Conservation (phyloP, 2,888 invertebrate genomes). For the Macrosiphum euphorbiae region DNA sequence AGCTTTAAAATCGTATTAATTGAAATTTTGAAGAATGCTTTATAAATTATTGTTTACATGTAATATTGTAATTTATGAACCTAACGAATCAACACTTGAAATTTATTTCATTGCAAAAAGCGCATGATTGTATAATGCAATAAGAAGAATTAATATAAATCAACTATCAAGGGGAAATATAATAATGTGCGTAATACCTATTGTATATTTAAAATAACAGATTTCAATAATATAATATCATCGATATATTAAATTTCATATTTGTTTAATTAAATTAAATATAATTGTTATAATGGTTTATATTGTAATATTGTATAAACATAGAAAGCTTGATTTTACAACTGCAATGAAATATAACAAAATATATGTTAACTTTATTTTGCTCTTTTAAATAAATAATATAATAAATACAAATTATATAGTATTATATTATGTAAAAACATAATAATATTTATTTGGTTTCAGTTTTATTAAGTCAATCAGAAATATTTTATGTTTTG, state of each 20-base stretch:
- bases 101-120: background rate
- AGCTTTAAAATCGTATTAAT: background rate
- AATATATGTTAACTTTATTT: background rate
- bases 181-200: background rate
- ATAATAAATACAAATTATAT: no score
- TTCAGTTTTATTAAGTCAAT: background rate
- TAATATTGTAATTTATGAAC: background rate
- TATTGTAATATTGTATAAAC: background rate
- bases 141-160: background rate
- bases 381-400: background rate
- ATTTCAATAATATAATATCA: background rate
- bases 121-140: background rate
- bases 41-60: background rate
- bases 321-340: background rate
- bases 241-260: background rate
- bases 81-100: background rate
- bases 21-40: background rate
- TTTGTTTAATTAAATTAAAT: background rate
- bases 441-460: background rate
- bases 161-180: background rate
- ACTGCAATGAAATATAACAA: background rate
- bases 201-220: background rate
- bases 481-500: background rate
- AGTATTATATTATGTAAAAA: background rate
- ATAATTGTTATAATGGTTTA: background rate